Evolutionary conservation across 2,113 vertebrate species (phyloP).

Genomic region (Synodontis membranacea): DNA sequence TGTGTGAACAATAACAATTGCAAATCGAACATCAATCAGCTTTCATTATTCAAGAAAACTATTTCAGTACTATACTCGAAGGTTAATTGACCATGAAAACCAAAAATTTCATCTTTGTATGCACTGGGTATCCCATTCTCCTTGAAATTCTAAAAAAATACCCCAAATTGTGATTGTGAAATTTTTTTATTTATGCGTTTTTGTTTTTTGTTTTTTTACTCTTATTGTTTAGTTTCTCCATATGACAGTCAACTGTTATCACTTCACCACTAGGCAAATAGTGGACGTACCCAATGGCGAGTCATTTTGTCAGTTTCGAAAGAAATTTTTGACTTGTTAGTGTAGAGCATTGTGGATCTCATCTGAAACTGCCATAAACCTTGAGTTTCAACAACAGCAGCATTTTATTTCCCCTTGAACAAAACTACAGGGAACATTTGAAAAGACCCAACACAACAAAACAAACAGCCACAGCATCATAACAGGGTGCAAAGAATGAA

Average conservation of each 20-base stretch:
- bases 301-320: neutral
- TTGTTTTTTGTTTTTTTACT: neutral
- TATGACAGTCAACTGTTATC: neutral
- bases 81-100: neutral
- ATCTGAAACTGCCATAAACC: neutral
- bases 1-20: neutral
- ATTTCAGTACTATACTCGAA: neutral
- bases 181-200: no score
- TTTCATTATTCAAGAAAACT: neutral
- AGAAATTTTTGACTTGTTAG: neutral
- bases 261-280: neutral
- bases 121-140: neutral
- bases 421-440: constrained; percentile 23
- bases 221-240: neutral
- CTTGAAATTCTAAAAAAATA: neutral
- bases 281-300: neutral
- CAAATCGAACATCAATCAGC: neutral
- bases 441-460: neutral
- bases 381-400: neutral
- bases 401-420: neutral
- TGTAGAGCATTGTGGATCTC: neutral
- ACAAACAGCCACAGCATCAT: neutral
- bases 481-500: neutral
- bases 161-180: neutral
- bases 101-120: neutral